Conservation (phyloP, 2,113 vertebrate species). For the Anthoscopus minutus region DNA sequence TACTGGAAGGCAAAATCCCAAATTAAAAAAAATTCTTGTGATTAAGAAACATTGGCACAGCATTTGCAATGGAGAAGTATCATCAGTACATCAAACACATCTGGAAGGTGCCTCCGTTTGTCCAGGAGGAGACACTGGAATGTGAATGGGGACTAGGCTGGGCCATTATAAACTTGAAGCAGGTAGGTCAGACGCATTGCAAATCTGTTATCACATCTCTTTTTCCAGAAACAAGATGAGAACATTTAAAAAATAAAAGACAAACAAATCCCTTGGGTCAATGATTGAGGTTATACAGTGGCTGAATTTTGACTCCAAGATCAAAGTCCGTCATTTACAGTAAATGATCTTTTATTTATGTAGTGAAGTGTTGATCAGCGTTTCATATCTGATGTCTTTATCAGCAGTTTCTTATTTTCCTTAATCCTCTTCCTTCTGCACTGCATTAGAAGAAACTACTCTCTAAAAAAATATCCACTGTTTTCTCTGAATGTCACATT, state of each 20-base stretch:
- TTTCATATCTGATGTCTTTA: background rate
- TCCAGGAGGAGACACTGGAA: conserved; percentile 5
- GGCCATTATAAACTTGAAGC: background rate
- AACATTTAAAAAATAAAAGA: background rate
- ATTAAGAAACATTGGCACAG: background rate
- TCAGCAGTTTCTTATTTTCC: background rate
- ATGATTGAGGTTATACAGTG: background rate
- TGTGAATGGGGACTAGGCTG: background rate
- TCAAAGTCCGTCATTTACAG: background rate
- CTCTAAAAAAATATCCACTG: background rate
- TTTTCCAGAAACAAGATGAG: conserved; percentile 19
- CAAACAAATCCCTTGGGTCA: background rate
- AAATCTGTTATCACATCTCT: conserved; percentile 7
- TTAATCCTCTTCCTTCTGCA: background rate
- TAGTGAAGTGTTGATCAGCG: background rate
- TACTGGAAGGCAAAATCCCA: background rate
- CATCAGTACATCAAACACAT: background rate
- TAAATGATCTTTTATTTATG: background rate
- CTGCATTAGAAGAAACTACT: background rate
- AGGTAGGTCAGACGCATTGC: background rate
- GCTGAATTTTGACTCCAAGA: background rate
- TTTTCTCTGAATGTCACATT: background rate
- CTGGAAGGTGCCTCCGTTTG: background rate
- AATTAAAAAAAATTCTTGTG: background rate
- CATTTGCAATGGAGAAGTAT: background rate